Base-by-base conservation (phyloP, 2,888 invertebrate genomes). In the Epinotia brunnichana region DNA sequence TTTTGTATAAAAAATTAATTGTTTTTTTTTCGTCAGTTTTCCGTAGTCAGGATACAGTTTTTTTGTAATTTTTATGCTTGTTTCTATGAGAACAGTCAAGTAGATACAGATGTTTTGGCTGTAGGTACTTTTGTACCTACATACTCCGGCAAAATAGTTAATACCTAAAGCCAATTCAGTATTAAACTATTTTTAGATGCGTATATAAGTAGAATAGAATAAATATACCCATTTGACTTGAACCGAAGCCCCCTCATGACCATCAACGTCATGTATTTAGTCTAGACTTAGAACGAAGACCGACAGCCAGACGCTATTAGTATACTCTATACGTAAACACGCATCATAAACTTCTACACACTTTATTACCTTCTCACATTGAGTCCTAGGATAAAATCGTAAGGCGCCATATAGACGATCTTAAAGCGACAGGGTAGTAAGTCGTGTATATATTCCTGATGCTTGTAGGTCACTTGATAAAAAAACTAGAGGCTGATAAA, bases 401-500 rank as follows among this genome's bases (percentile, higher is more conserved):
- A 41, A 15, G 41, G 21, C 5, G 0, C 21, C 39, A n/a, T n/a
- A 41, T 10, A n/a, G 39, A 21, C 4, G 2, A 24, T n/a, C 11
- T 39, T 56, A 56, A 66, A 24, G 54, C n/a, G 66, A 66, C 54
- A 56, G 15, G 19, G 66, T 56, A 24, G 39, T 39, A 66, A 56
- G 15, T 41, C 24, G 41, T 56, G 54, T 41, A 66, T 54, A 54
- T 66, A 66, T 66, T 56, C 66, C 41, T 24, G 41, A 73, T 21
- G 68, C 73, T 70, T 77, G 77, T 74, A 78, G 79, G 79, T 77
- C 79, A 79, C 76, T 76, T 76, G 79, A 78, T 80, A 81, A 79
- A 79, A n/a, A 77, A 76, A 69, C 61, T 74, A 69, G 70, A 67
- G 74, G 67, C 68, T 69, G 85, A 85, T 85, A 85, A 85, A 84